phyloP scores from a whole-genome alignment of 2,888 invertebrate species.

The Hofmannophila pseudospretella region DNA sequence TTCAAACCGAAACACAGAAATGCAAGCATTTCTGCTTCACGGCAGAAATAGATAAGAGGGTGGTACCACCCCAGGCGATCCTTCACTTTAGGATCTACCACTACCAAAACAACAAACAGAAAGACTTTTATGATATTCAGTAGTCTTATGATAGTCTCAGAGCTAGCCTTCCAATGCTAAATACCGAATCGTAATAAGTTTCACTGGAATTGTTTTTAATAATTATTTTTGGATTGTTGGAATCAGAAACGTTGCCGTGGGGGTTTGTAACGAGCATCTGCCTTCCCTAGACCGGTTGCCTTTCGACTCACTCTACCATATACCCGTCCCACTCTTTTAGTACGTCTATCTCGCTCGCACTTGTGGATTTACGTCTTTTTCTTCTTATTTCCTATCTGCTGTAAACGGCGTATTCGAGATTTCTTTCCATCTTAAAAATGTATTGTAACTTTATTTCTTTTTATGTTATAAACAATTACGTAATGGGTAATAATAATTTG shows the following conservation, averaged over 20 bases:
- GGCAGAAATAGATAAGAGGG: no score
- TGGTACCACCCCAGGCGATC: no score
- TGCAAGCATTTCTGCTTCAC: no score
- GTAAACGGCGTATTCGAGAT: conserved; percentile 42
- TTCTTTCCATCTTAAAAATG: conserved; percentile 35
- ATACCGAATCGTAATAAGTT: no score
- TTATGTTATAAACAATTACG: conserved; percentile 33
- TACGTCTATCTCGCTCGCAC: conserved; percentile 20
- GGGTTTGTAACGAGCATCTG: conserved; percentile 63
- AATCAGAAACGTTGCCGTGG: conserved; percentile 60
- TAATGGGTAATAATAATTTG: conserved; percentile 15
- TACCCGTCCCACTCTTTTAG: conserved; percentile 36
- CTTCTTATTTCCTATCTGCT: conserved; percentile 56
- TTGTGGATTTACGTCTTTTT: conserved; percentile 51
- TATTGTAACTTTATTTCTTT: conserved; percentile 30
- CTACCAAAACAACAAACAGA: no score
- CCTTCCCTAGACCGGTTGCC: conserved; percentile 70
- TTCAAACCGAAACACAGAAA: no score
- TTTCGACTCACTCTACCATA: conserved; percentile 48
- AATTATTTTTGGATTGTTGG: conserved; percentile 67
- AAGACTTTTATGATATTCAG: conserved; percentile 3
- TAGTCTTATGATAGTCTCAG: conserved; percentile 13
- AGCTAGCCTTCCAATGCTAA: no score
- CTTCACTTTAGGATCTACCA: no score
- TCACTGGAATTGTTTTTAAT: conserved; percentile 45